Evolutionary conservation across 2,113 vertebrate species (phyloP), one percentile per base, ranked within the genome.

Genomic region (Oryzias woworae): DNA sequence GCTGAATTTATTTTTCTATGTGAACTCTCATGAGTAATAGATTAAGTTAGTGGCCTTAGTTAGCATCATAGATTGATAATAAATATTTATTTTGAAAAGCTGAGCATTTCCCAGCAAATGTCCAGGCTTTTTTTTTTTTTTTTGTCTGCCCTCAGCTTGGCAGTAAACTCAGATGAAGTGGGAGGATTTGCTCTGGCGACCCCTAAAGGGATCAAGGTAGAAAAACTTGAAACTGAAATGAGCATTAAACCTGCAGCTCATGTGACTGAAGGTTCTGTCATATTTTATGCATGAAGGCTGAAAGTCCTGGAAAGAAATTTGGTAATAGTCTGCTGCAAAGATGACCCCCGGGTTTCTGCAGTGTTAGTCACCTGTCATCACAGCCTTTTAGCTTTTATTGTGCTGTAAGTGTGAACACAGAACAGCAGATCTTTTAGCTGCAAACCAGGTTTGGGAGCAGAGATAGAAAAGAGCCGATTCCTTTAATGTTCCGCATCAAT

Each of bases 401-500:
- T 64, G 41, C 57, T 61, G 57, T 50, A 52, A 59, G 68, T 46
- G 5, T 28, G 60, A 31, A 69, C 10, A 41, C 42, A 57, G 66
- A 49, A 52, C 20, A 28, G n/a, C 36, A 13, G 56, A 17, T 28
- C 65, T 44, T 4, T 70, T 59, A 20, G 50, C 83, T 59, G 60
- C 58, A 68, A 55, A 59, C 62, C 28, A 12, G 55, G 53, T 58
- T 18, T 68, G 28, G 53, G 20, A 31, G 62, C 57, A 58, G 58
- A 63, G 64, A 60, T 23, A 50, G 47, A 28, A 55, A 60, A 75
- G 53, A 57, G 18, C 45, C 53, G 49, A 66, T 69, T 57, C 26
- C 69, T 87, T 86, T 87, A 75, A 88, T 83, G 76, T 71, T 51
- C 2, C 60, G 78, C 83, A 80, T 84, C 85, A 87, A 73, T 84